Conservation (phyloP, 2,113 vertebrate species). For the Corapipo altera region DNA sequence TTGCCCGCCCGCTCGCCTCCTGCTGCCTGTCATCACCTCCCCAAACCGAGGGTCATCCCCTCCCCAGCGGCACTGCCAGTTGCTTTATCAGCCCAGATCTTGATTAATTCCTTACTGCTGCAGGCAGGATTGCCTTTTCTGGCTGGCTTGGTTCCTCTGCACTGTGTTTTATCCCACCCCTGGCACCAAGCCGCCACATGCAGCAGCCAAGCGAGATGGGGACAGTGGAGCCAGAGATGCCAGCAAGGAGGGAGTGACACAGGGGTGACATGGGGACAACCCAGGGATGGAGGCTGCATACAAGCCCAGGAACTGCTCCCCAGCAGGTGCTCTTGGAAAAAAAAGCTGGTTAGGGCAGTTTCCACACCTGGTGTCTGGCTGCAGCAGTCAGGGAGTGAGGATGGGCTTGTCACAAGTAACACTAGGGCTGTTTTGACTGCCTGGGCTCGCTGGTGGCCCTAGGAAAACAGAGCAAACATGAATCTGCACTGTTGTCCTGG, state of each 20-base stretch:
- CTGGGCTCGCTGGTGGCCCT: background rate
- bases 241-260: background rate
- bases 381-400: background rate
- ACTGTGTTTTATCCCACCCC: background rate
- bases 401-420: rapidly evolving
- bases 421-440: background rate
- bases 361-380: background rate
- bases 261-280: background rate
- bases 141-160: background rate
- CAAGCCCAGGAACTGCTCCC: background rate
- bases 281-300: background rate
- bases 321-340: background rate
- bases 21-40: background rate
- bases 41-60: rapidly evolving
- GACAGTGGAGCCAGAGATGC: background rate
- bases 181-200: rapidly evolving
- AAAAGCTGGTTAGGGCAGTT: background rate
- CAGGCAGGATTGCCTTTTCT: background rate
- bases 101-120: background rate
- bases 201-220: rapidly evolving
- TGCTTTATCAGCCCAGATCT: background rate
- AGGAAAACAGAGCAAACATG: background rate
- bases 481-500: background rate
- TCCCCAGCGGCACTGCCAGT: rapidly evolving
- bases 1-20: background rate